These are phyloP conservation scores for Ophioninae sp. DNA, from an alignment of 2,888 invertebrate species.

Conservation along the genomic window DNA sequence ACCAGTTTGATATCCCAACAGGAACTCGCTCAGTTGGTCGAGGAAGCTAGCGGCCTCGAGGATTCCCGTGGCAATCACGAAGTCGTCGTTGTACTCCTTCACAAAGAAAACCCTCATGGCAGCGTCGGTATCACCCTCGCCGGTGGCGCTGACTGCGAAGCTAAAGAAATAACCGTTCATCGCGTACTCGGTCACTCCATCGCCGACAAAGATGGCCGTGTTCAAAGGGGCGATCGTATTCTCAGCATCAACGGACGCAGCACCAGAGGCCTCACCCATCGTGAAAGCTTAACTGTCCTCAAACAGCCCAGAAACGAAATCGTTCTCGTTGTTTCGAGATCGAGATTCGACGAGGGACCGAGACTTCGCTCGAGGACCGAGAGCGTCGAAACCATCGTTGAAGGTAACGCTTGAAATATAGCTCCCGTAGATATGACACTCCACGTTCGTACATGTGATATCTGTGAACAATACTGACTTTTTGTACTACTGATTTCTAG, in stretches of 20 bases:
- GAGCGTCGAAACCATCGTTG: slow-evolving; percentile 79
- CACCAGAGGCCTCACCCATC: slow-evolving; percentile 92
- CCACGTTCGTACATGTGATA: no score
- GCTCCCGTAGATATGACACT: neutral
- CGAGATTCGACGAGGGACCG: slow-evolving; percentile 72
- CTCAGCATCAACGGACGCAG: slow-evolving; percentile 93
- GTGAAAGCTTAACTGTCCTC: slow-evolving; percentile 92
- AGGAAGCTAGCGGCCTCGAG: slow-evolving; percentile 86
- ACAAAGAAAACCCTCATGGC: slow-evolving; percentile 86
- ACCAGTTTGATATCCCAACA: slow-evolving; percentile 84
- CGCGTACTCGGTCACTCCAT: slow-evolving; percentile 93
- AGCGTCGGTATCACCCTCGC: slow-evolving; percentile 94
- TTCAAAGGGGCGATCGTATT: slow-evolving; percentile 93
- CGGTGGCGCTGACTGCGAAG: slow-evolving; percentile 94
- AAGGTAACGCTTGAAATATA: slow-evolving; percentile 67
- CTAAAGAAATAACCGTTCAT: slow-evolving; percentile 95
- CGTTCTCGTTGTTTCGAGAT: slow-evolving; percentile 88
- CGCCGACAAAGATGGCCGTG: slow-evolving; percentile 92
- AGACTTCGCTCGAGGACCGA: slow-evolving; percentile 73
- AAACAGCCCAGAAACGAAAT: slow-evolving; percentile 91
- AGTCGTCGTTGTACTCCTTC: slow-evolving; percentile 85
- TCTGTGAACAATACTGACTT: no score
- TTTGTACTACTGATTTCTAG: no score
- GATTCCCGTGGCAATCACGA: slow-evolving; percentile 83
- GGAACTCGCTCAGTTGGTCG: slow-evolving; percentile 85